Percentiles rank a stretch among this genome's conserved stretches.
Evolutionary conservation across 2,113 vertebrate species (phyloP).

Genomic region (Macaca nemestrina): DNA sequence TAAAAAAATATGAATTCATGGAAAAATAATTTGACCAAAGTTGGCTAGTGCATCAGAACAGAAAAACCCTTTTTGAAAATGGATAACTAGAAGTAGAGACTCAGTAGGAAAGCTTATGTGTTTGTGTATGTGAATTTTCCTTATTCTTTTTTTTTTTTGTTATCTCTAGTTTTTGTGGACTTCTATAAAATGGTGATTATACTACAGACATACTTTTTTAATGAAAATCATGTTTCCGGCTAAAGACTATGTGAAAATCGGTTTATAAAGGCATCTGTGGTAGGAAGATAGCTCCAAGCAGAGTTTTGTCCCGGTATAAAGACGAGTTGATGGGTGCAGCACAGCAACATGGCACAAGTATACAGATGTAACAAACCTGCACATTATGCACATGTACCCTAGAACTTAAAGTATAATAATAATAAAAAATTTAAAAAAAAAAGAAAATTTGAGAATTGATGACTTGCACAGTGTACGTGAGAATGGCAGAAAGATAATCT

Average conservation of each 20-base stretch:
- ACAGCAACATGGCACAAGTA: no score
- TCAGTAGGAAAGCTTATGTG: neutral
- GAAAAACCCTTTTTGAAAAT: neutral
- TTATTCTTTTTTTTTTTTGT: neutral
- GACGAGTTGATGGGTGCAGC: no score
- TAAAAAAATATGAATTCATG: neutral
- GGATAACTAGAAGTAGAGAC: neutral
- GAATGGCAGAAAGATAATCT: neutral
- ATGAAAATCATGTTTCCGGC: neutral
- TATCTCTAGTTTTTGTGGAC: neutral
- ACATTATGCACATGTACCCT: no score
- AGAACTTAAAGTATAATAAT: no score
- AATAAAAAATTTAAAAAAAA: no score
- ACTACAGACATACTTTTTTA: neutral
- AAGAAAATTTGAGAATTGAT: neutral
- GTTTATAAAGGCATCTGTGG: neutral
- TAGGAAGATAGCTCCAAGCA: neutral
- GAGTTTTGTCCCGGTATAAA: neutral
- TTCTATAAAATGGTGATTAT: neutral
- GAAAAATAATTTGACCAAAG: neutral
- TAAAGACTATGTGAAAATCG: neutral
- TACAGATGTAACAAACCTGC: no score
- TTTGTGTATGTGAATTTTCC: neutral
- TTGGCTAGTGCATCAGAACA: neutral
- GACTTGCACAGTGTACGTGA: neutral